Evolutionary conservation across 1,140 invertebrate genomes (phyloP).

Genomic region (Papilio dardanus): DNA sequence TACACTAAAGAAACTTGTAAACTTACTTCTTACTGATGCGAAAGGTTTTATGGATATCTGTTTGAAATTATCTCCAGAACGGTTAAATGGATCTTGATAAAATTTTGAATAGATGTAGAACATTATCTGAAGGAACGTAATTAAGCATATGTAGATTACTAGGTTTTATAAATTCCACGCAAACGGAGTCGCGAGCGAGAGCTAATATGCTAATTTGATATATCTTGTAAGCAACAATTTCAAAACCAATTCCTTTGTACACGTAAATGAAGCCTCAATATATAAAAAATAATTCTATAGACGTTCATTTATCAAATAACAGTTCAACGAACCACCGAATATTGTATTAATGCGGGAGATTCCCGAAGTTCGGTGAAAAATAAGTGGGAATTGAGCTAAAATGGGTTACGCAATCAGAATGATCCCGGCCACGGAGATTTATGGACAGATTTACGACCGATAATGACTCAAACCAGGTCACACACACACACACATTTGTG

Average conservation of each 20-base stretch:
- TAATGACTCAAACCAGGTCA: slow-evolving; percentile 39
- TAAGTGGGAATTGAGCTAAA: slow-evolving; percentile 38
- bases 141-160: too few relatives aligned
- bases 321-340: slow-evolving; percentile 13
- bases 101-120: too few relatives aligned
- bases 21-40: too few relatives aligned
- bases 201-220: too few relatives aligned
- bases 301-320: slow-evolving; percentile 4
- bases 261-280: not conserved
- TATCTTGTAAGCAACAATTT: too few relatives aligned
- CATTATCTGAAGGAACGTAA: too few relatives aligned
- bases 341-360: slow-evolving; percentile 27
- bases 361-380: slow-evolving; percentile 22
- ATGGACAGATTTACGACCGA: slow-evolving; percentile 38
- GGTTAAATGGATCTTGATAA: too few relatives aligned
- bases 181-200: too few relatives aligned
- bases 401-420: slow-evolving; percentile 38
- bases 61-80: too few relatives aligned
- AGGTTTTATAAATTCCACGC: too few relatives aligned
- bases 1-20: too few relatives aligned
- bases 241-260: not conserved
- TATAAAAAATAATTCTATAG: not conserved
- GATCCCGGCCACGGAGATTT: slow-evolving; percentile 36
- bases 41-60: too few relatives aligned
- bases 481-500: not conserved